phyloP scores from a whole-genome alignment of 92 coral and sea anemone genomes.

The Actinernus sp. region DNA sequence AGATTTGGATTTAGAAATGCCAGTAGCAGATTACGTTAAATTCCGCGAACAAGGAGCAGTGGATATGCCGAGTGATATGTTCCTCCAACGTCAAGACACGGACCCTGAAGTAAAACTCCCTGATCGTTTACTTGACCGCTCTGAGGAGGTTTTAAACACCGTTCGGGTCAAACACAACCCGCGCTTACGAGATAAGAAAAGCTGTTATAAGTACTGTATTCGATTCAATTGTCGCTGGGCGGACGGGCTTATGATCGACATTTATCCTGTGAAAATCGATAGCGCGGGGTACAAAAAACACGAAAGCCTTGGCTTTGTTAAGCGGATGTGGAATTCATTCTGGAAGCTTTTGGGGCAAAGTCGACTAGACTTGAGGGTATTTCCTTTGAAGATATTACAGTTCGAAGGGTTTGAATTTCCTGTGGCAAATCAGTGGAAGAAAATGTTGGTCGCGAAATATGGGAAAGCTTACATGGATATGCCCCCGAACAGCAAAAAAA shows the following conservation, averaged over 20 bases:
- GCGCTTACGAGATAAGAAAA: constrained; percentile 58
- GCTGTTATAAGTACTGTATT: constrained; percentile 60
- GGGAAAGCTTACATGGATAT: constrained; percentile 58
- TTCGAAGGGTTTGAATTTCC: constrained; percentile 75
- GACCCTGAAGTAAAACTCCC: constrained; percentile 16
- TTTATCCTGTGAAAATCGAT: constrained; percentile 35
- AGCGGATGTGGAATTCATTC: no score
- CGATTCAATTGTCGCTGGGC: constrained; percentile 70
- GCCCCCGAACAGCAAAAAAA: constrained; percentile 12
- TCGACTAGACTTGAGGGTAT: constrained; percentile 13
- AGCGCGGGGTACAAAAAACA: not conserved
- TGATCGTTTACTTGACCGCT: no score
- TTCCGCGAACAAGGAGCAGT: constrained; percentile 51
- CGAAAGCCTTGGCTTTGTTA: no score
- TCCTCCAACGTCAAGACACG: constrained; percentile 38
- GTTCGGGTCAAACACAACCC: constrained; percentile 41
- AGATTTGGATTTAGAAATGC: constrained; percentile 63
- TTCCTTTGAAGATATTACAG: constrained; percentile 56
- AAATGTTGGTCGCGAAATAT: constrained; percentile 19
- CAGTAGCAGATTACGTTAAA: constrained; percentile 59
- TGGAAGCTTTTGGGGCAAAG: not conserved
- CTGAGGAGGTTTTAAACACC: no score
- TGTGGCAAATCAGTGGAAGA: constrained; percentile 65
- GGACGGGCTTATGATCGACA: constrained; percentile 68
- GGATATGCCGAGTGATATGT: constrained; percentile 50